Percentiles rank a stretch among this genome's conserved stretches.
These are phyloP conservation scores for Okapia johnstoni DNA, from an alignment of 2,113 vertebrate species.

Conservation along the genomic window DNA sequence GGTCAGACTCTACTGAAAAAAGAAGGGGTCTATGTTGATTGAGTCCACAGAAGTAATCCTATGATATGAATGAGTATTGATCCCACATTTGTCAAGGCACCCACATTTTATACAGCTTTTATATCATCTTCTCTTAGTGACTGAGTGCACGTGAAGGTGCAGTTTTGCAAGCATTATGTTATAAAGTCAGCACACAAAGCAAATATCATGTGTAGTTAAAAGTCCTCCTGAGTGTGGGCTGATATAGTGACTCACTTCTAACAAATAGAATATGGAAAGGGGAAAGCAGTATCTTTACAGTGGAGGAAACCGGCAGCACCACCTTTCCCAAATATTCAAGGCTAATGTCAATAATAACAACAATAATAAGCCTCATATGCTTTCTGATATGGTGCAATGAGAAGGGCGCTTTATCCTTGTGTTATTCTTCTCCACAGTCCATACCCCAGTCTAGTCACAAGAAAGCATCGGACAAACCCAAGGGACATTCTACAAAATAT, in stretches of 20 bases:
- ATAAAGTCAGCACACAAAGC: not conserved
- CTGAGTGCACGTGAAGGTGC: not conserved
- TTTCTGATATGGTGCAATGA: fast-evolving
- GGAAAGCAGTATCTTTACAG: not conserved
- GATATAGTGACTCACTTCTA: not conserved
- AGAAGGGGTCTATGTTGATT: not conserved
- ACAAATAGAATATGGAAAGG: not conserved
- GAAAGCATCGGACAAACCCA: not conserved
- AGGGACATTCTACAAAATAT: not conserved
- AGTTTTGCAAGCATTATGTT: not conserved
- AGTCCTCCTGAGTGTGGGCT: not conserved
- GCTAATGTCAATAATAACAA: not conserved
- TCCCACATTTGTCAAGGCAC: not conserved
- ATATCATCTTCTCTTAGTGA: not conserved
- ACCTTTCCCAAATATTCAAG: not conserved
- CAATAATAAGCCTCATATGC: not conserved
- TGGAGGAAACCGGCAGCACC: not conserved
- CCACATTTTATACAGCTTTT: not conserved
- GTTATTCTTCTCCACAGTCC: not conserved
- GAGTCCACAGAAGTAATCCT: not conserved
- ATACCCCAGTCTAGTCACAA: not conserved
- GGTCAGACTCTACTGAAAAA: not conserved
- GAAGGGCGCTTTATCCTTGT: not conserved
- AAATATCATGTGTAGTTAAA: not conserved
- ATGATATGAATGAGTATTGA: not conserved